A percentile compares a stretch with the other conserved stretches of the same genome.
phyloP scores from a whole-genome alignment of 2,113 vertebrate genomes.

The Zosterops lateralis region DNA sequence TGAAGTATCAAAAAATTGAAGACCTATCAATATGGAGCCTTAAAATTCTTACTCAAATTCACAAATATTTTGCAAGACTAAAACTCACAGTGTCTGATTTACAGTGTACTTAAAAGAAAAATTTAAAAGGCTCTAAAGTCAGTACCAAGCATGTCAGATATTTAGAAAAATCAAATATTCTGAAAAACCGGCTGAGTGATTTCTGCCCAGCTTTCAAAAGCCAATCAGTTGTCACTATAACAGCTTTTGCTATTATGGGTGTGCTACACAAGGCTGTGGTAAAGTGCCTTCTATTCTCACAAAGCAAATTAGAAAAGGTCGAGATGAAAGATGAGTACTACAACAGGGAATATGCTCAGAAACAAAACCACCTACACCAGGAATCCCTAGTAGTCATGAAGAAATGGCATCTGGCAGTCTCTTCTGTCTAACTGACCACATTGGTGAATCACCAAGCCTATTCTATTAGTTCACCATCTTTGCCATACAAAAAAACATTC shows the following conservation, averaged over 20 bases:
- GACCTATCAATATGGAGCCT: background rate
- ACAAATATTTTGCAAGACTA: slow-evolving; percentile 2
- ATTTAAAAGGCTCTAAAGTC: background rate
- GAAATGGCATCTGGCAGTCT: background rate
- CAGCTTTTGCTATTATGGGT: background rate
- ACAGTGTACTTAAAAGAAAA: background rate
- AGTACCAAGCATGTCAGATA: background rate
- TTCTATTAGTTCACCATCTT: background rate
- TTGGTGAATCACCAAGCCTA: background rate
- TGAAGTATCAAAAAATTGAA: slow-evolving; percentile 1
- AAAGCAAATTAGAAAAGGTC: background rate
- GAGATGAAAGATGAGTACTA: background rate
- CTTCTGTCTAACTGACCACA: background rate
- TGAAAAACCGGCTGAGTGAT: background rate
- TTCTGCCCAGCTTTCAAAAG: background rate
- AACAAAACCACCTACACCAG: background rate
- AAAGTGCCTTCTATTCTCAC: background rate
- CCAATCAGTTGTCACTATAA: background rate
- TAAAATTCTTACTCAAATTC: slow-evolving; percentile 32
- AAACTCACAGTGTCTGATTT: slow-evolving; percentile 15
- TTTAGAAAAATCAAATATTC: background rate
- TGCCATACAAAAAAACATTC: background rate
- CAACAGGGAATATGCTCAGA: background rate
- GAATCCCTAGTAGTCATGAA: background rate
- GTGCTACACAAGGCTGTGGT: background rate